Evolutionary conservation across 2,797 vertebrate genomes (phyloP), one percentile per base, ranked within the genome.

Genomic region (Alouatta caraya): DNA sequence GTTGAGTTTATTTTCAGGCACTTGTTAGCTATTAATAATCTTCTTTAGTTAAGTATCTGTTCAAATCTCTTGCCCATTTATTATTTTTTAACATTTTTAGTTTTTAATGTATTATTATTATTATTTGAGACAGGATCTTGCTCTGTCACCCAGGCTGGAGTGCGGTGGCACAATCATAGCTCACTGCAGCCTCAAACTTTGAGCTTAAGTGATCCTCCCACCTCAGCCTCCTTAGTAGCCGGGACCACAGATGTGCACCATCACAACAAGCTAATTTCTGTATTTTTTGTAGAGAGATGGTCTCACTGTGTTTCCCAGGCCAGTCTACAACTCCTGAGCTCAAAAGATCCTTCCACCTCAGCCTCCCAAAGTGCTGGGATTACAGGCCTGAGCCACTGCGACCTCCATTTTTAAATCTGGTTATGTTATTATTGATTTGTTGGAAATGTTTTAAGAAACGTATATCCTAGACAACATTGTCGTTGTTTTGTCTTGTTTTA

Each of bases 1-100:
- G 55, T 4, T 1, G 14, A 17, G 5, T 30, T 61, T 26, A 44
- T 85, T 61, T 46, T 0, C 50, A 2, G 0, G 0, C 0, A 3
- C 37, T 12, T 2, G 2, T 1, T 50, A 39, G 28, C 28, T 55
- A 1, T 33, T 14, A 8, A 33, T 6, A 0, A 10, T 37, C 37
- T n/a, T 46, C 17, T 50, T 30, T 28, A 14, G 15, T 8, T 30
- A 10, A 10, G 5, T 10, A 4, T 39, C 2, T 52, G 14, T 11
- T 64, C 50, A 59, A 72, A 7, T 26, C 59, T 76, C 64, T 55
- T 10, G 76, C 2, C 42, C 24, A 33, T 39, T 67, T n/a, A 67
- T 67, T n/a, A n/a, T 67, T 67, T n/a, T 19, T 17, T 9, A n/a
- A n/a, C 1, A 17, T 67, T 67, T 64, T 67, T n/a, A 19, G 17